Conservation (phyloP, 2,888 invertebrate species). For the Drosophila nigritarsus region DNA sequence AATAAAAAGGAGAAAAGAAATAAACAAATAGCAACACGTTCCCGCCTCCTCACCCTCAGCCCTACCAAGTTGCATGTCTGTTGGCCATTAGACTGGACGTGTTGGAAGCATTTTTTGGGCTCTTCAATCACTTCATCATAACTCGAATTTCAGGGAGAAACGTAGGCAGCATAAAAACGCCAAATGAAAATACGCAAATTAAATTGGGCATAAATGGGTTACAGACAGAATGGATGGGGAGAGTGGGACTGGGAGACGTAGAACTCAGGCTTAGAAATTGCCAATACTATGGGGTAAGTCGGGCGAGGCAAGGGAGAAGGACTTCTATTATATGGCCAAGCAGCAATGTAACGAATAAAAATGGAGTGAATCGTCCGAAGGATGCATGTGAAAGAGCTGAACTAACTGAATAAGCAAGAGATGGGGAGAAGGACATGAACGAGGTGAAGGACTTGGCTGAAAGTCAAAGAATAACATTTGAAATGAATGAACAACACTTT, state of each 20-base stretch:
- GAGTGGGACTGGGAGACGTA: not conserved
- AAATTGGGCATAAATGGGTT: slow-evolving; percentile 57
- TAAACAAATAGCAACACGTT: slow-evolving; percentile 62
- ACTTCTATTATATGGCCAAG: slow-evolving; percentile 48
- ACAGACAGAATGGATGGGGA: not conserved
- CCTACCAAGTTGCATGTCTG: slow-evolving; percentile 60
- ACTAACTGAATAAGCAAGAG: slow-evolving; percentile 1
- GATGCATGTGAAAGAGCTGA: slow-evolving; percentile 10
- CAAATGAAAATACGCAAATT: slow-evolving; percentile 62
- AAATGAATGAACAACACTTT: slow-evolving; percentile 25
- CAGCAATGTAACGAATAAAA: slow-evolving; percentile 69
- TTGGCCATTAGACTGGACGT: slow-evolving; percentile 58
- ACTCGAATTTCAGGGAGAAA: slow-evolving; percentile 37
- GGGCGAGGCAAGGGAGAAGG: not conserved
- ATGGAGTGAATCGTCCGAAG: slow-evolving; percentile 67
- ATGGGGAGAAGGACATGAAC: not conserved
- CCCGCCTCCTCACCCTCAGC: not conserved
- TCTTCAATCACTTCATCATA: slow-evolving; percentile 79
- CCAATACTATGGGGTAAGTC: not conserved
- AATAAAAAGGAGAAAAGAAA: slow-evolving; percentile 16
- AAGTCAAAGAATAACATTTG: slow-evolving; percentile 17
- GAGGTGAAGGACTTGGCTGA: slow-evolving; percentile 2
- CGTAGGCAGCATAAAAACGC: slow-evolving; percentile 56
- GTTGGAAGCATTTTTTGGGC: slow-evolving; percentile 31
- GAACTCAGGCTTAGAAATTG: slow-evolving; percentile 16